phyloP scores from a whole-genome alignment of 92 coral and sea anemone species.

The Scolanthus callimorphus region DNA sequence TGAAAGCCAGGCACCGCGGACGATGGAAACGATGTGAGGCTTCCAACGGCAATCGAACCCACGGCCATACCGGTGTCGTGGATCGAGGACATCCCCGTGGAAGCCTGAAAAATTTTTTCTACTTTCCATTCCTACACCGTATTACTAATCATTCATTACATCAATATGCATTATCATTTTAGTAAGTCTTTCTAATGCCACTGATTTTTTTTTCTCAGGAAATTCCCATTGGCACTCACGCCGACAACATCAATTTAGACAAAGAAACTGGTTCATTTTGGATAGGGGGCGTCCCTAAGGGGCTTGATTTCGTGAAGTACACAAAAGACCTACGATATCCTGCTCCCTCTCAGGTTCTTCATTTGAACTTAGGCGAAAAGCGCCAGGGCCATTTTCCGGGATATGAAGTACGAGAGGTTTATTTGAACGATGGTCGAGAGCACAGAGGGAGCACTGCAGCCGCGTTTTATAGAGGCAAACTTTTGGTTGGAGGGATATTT shows the following conservation, averaged over 20 bases:
- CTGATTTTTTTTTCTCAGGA: too few relatives aligned
- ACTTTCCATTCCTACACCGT: too few relatives aligned
- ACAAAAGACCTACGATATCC: constrained; percentile 48
- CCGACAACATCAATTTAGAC: constrained; percentile 79
- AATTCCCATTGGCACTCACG: constrained; percentile 44
- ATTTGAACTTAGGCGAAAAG: constrained; percentile 34
- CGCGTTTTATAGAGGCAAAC: constrained; percentile 54
- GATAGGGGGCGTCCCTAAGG: constrained; percentile 59
- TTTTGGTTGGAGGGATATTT: constrained; percentile 64
- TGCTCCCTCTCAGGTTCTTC: constrained; percentile 57
- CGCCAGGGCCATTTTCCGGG: constrained; percentile 54
- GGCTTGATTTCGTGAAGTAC: constrained; percentile 33
- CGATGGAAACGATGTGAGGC: too few relatives aligned
- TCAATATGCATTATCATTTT: too few relatives aligned
- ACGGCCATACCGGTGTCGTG: too few relatives aligned
- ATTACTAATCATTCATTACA: too few relatives aligned
- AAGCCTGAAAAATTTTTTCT: too few relatives aligned
- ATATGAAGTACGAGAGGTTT: constrained; percentile 55
- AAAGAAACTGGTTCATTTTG: constrained; percentile 66
- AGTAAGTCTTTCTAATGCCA: too few relatives aligned
- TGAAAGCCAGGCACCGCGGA: too few relatives aligned
- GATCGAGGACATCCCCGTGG: too few relatives aligned
- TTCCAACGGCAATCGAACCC: too few relatives aligned
- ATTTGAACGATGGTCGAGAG: constrained; percentile 60
- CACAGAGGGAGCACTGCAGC: constrained; percentile 44